phyloP scores from a whole-genome alignment of 2,888 invertebrate species.

The Chromoteleia sp. region DNA sequence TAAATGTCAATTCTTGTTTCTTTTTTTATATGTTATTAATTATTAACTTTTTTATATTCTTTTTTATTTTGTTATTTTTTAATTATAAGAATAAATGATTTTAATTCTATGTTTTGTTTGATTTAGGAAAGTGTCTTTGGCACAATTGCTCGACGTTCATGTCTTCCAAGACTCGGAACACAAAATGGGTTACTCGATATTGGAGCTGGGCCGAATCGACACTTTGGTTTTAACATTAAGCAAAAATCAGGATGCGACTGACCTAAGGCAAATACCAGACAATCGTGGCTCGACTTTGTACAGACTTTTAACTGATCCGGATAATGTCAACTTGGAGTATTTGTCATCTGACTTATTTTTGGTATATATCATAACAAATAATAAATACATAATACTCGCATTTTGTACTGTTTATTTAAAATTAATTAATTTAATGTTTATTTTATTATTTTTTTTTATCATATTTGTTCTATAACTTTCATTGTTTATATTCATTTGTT shows the following conservation, averaged over 20 bases:
- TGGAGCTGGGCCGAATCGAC: slow-evolving; percentile 87
- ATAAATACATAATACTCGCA: too few species aligned
- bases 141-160: slow-evolving; percentile 86
- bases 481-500: too few species aligned
- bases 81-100: background rate
- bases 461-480: too few species aligned
- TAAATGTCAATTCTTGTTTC: too few species aligned
- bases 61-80: background rate
- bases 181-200: slow-evolving; percentile 85
- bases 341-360: slow-evolving; percentile 86
- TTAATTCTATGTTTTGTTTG: slow-evolving; percentile 1
- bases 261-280: slow-evolving; percentile 86
- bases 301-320: slow-evolving; percentile 87
- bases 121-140: slow-evolving; percentile 79
- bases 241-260: slow-evolving; percentile 85
- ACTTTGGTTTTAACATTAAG: slow-evolving; percentile 86
- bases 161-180: slow-evolving; percentile 85
- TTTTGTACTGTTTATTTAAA: background rate
- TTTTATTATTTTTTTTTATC: background rate
- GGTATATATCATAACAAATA: too few species aligned
- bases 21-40: too few species aligned
- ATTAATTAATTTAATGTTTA: background rate
- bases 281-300: slow-evolving; percentile 87
- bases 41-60: too few species aligned
- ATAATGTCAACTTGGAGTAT: slow-evolving; percentile 87